Evolutionary conservation across 2,113 vertebrate species (phyloP).

Genomic region (Sminthopsis crassicaudata): DNA sequence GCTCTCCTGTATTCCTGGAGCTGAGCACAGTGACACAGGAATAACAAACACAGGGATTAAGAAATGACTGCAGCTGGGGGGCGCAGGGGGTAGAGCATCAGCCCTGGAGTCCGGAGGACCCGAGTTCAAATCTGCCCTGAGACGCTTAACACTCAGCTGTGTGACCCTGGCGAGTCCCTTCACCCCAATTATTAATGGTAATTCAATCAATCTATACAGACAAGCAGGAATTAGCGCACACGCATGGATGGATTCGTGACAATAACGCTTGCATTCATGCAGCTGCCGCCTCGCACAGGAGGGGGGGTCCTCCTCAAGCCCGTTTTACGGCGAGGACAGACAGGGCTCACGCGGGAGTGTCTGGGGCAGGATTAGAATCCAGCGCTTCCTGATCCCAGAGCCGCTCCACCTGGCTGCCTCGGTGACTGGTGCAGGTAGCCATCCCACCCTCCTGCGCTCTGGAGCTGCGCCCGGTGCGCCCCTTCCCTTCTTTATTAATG

Average conservation of each 20-base stretch:
- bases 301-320: neutral
- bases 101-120: too few species aligned
- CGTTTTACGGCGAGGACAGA: neutral
- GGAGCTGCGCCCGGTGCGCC: neutral
- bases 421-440: neutral
- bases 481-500: neutral
- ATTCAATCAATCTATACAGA: too few species aligned
- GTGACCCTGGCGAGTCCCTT: too few species aligned
- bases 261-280: neutral
- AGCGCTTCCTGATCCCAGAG: neutral
- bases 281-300: neutral
- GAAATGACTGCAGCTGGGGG: too few species aligned
- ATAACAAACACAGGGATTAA: too few species aligned
- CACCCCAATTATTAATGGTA: too few species aligned
- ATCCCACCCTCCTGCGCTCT: too few species aligned
- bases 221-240: too few species aligned
- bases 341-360: neutral
- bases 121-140: too few species aligned
- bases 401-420: neutral
- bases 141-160: too few species aligned
- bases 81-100: too few species aligned
- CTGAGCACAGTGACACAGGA: neutral
- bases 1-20: neutral
- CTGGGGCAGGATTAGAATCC: neutral
- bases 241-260: neutral